phyloP scores from a whole-genome alignment of 1,140 invertebrate species.

The Glossosoma conforme region DNA sequence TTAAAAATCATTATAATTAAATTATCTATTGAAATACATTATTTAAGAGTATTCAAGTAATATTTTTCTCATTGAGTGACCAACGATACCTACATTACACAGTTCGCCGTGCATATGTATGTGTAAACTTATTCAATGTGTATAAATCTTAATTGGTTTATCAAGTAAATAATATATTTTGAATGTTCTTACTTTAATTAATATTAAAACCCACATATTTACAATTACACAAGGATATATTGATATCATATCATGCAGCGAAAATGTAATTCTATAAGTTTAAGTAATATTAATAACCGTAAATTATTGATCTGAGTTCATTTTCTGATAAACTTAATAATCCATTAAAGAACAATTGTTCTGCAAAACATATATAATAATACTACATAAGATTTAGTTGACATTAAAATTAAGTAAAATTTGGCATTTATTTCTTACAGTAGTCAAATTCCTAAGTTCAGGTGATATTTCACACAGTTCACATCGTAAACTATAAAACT shows the following conservation, averaged over 20 bases:
- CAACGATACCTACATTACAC: not conserved
- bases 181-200: not conserved
- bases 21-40: not conserved
- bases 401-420: slow-evolving; percentile 3
- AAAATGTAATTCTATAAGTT: no score
- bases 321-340: not conserved
- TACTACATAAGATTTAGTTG: not conserved
- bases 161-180: not conserved
- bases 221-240: not conserved
- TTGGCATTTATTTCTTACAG: slow-evolving; percentile 4
- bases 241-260: not conserved
- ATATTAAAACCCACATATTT: not conserved
- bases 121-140: not conserved
- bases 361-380: not conserved
- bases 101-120: not conserved
- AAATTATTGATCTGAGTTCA: not conserved
- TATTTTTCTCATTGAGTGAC: not conserved
- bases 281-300: not conserved
- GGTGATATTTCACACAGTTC: slow-evolving; percentile 6
- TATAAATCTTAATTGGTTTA: not conserved
- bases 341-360: not conserved
- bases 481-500: slow-evolving; percentile 25
- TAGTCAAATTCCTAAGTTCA: slow-evolving; percentile 10
- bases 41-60: not conserved
- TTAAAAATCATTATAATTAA: not conserved